These are phyloP conservation scores for Cichlasoma orientale DNA, from an alignment of 2,797 vertebrate genomes.

Conservation along the genomic window DNA sequence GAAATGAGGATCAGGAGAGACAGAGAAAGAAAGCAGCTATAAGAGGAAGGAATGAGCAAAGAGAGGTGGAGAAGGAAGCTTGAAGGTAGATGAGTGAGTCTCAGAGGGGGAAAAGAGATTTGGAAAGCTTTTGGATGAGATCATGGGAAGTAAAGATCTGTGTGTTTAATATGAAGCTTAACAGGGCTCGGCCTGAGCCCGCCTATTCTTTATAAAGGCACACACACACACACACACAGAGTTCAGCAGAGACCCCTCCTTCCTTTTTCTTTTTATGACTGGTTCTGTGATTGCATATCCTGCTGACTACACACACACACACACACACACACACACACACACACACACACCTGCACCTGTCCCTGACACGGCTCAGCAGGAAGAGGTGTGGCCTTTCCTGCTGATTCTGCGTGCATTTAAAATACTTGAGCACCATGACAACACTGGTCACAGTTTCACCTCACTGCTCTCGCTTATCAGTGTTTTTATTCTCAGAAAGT, in stretches of 20 bases:
- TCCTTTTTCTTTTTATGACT: constrained; percentile 22
- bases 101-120: constrained; percentile 33
- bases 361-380: constrained; percentile 62
- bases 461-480: constrained; percentile 13
- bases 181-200: constrained; percentile 26
- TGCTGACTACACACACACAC: not conserved
- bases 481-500: constrained; percentile 16
- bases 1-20: not conserved
- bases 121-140: constrained; percentile 64
- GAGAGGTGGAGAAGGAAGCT: constrained; percentile 3
- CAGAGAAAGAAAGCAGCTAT: not conserved
- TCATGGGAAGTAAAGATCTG: constrained; percentile 71
- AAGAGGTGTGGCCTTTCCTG: constrained; percentile 66
- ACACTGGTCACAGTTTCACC: constrained; percentile 45
- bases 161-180: constrained; percentile 64
- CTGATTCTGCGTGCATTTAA: constrained; percentile 40
- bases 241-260: not conserved
- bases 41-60: not conserved
- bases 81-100: constrained; percentile 37
- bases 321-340: not conserved
- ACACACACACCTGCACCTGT: constrained; percentile 70
- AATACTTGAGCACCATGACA: constrained; percentile 57
- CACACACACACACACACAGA: not conserved
- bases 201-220: constrained; percentile 23
- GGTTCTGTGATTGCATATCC: constrained; percentile 11